Evolutionary conservation across 2,888 invertebrate species (phyloP), one percentile per base, ranked within the genome.

Genomic region (Ferdinandea cuprea): DNA sequence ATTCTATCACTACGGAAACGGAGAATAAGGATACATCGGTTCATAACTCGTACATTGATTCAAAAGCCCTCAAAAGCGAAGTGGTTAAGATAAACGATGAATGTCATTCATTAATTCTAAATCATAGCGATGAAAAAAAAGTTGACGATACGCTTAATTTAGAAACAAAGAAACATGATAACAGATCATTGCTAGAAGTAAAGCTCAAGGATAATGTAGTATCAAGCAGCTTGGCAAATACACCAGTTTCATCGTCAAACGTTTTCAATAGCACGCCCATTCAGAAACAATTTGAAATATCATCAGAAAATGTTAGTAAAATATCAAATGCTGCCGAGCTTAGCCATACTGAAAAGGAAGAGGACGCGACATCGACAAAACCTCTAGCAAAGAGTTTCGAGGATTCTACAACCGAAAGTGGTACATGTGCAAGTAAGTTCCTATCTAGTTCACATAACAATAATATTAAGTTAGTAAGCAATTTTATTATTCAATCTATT

Each of bases 241-340:
- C 78, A 8, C 74, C 84, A 5, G 80, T 77, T 44, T 52, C 84
- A 21, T 66, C 66, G 5, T 56, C 85, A n/a, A 86, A 85, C 48
- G 85, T 86, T 3, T 85, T 80, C 35, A 86, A 86, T 54, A 87
- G 81, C 32, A 86, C 86, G 8, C 80, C 85, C 0, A 85, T 85
- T 28, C 66, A 79, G 42, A 86, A 85, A 44, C 78, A 84, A 61
- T 85, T 85, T 48, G 86, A 85, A 85, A 85, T 86, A 42, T 80
- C 85, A 2, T 83, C 86, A 11, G 87, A 86, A 58, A 86, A 85
- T 63, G 85, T 86, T 21, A 86, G 85, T 46, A 85, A 85, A 72
- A 85, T 86, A 68, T 85, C 86, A 1, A 85, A 86, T 25, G 61
- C 42, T 8, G 65, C 42, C 7, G 85, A 80, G 37, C 52, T 66